Percentiles rank a stretch among this genome's conserved stretches.
phyloP scores from a whole-genome alignment of 2,113 vertebrate genomes.

The Clupea harengus region DNA sequence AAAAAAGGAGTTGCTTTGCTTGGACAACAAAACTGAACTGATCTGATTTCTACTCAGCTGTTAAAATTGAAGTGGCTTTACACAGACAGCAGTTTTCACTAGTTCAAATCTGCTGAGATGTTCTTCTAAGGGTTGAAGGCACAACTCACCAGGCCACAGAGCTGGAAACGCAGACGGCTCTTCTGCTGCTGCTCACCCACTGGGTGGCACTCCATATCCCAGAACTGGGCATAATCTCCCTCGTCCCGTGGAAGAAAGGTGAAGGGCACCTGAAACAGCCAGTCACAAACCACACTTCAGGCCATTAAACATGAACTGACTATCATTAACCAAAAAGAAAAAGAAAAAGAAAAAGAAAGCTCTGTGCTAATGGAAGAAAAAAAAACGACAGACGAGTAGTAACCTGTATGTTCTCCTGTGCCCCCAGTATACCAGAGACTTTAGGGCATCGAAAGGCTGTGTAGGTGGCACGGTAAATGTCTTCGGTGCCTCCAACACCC shows the following conservation, averaged over 20 bases:
- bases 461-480: conserved; percentile 86
- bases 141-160: conserved; percentile 83
- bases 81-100: background rate
- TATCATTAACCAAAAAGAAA: background rate
- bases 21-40: no score
- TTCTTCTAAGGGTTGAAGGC: background rate
- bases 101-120: no score
- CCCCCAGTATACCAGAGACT: conserved; percentile 80
- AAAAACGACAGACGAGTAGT: background rate
- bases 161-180: conserved; percentile 81
- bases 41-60: no score
- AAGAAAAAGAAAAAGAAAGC: background rate
- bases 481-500: conserved; percentile 81
- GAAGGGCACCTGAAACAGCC: conserved; percentile 75
- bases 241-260: conserved; percentile 84
- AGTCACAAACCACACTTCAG: background rate
- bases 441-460: conserved; percentile 82
- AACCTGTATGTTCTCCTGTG: conserved; percentile 79
- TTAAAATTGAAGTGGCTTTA: no score
- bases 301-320: background rate
- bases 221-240: conserved; percentile 91
- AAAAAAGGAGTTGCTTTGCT: no score
- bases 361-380: background rate
- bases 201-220: conserved; percentile 89
- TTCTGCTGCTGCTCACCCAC: conserved; percentile 80